These are phyloP conservation scores for Drosophila peninsularis DNA, from an alignment of 2,888 invertebrate genomes.

Conservation along the genomic window DNA sequence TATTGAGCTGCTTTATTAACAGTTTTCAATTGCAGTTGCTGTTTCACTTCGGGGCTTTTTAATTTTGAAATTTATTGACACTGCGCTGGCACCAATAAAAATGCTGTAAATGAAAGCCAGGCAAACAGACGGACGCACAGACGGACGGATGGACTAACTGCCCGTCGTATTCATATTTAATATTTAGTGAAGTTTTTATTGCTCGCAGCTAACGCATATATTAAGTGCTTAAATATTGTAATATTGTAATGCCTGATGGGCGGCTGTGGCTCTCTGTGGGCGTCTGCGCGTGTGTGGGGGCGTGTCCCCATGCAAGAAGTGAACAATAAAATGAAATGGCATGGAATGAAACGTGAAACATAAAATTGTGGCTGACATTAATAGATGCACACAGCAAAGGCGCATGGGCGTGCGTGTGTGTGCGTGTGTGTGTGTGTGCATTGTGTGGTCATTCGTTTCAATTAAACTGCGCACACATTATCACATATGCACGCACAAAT, in stretches of 20 bases:
- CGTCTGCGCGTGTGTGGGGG: not conserved
- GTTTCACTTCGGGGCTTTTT: constrained; percentile 56
- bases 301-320: constrained; percentile 22
- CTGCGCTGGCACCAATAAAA: constrained; percentile 27
- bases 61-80: constrained; percentile 47
- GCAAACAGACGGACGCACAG: not conserved
- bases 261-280: not conserved
- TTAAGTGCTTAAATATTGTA: constrained; percentile 39
- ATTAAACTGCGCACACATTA: constrained; percentile 54
- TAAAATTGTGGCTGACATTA: constrained; percentile 67
- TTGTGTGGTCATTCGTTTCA: constrained; percentile 63
- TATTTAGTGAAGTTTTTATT: constrained; percentile 62
- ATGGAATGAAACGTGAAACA: constrained; percentile 73
- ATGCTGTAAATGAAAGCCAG: constrained; percentile 14
- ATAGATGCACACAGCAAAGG: constrained; percentile 50
- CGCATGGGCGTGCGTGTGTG: not conserved
- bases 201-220: constrained; percentile 20
- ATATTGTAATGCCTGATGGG: not conserved
- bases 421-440: constrained; percentile 9
- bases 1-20: constrained; percentile 32
- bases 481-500: constrained; percentile 23
- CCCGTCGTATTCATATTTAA: constrained; percentile 64
- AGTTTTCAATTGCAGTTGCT: constrained; percentile 16
- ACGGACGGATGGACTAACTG: not conserved
- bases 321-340: constrained; percentile 69